Evolutionary conservation across 2,113 vertebrate species (phyloP), one percentile per base, ranked within the genome.

Genomic region (Ancistrus triradiatus): DNA sequence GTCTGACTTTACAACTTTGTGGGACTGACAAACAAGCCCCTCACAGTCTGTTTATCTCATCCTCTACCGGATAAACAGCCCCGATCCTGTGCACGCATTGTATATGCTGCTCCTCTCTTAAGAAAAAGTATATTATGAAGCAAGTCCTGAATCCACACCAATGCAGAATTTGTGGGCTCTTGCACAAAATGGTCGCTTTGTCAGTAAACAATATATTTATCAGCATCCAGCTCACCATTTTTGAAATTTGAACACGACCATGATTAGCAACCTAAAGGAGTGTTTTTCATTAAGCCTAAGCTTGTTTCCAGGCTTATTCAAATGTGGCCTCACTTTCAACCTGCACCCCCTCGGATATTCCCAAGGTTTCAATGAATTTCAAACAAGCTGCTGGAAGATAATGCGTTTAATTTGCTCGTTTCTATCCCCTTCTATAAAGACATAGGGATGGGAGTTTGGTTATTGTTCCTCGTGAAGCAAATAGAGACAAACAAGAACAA

Each of bases 11-110:
- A 15, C 46, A 46, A 13, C 33, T 40, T 63, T 58, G 42, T 48
- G 15, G 52, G 43, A 59, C 56, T 14, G 46, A 21, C 47, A 63
- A 58, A 70, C 62, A 74, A 70, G 31, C 28, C 43, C 46, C 59
- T 66, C 63, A 67, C 66, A 60, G 62, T 71, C 48, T 53, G 63
- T 59, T 66, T 42, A 63, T 74, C 52, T 70, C 38, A 66, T 28
- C 59, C 31, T 67, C 44, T 2, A 6, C 17, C 27, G 58, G 59
- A 48, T 68, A 63, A 64, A 59, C 64, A 52, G 58, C 18, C 53
- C 4, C 17, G 55, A 48, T 65, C 69, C 35, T 10, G 3, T 48
- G 28, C 46, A 14, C 21, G 13, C 22, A 25, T 24, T n/a, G n/a
- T n/a, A n/a, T n/a, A n/a, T n/a, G n/a, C 22, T 24, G 21, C 19